phyloP scores from a whole-genome alignment of 2,888 invertebrate genomes.

The Drosophila mercatorum region DNA sequence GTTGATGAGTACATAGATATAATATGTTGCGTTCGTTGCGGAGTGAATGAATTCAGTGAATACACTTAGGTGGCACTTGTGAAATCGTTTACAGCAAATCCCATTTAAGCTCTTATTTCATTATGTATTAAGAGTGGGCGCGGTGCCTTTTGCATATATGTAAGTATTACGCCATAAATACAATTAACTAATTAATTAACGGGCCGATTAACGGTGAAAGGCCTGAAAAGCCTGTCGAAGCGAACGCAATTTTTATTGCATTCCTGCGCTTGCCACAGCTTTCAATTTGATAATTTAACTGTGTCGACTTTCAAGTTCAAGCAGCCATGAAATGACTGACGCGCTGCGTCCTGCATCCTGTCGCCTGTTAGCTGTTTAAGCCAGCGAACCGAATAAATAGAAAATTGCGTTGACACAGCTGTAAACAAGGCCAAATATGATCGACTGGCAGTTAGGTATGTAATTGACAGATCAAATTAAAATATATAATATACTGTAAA shows the following conservation, averaged over 20 bases:
- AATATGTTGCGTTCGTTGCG: background rate
- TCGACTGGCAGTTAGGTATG: background rate
- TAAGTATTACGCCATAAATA: slow-evolving; percentile 50
- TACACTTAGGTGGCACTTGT: slow-evolving; percentile 34
- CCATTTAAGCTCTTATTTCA: slow-evolving; percentile 62
- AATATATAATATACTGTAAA: too few relatives aligned
- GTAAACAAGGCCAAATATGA: slow-evolving; percentile 4
- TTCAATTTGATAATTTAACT: slow-evolving; percentile 64
- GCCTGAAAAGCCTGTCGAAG: slow-evolving; percentile 11
- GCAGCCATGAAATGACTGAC: slow-evolving; percentile 66
- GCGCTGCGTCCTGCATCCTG: slow-evolving; percentile 20
- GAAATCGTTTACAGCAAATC: slow-evolving; percentile 40
- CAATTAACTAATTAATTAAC: slow-evolving; percentile 75
- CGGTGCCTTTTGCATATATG: slow-evolving; percentile 30
- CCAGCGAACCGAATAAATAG: slow-evolving; percentile 37
- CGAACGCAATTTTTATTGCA: slow-evolving; percentile 64
- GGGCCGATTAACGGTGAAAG: slow-evolving; percentile 52
- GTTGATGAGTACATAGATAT: background rate
- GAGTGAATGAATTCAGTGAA: slow-evolving; percentile 24
- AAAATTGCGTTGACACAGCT: slow-evolving; percentile 44
- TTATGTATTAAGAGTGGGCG: slow-evolving; percentile 58
- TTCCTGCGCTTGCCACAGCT: slow-evolving; percentile 45
- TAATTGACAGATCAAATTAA: background rate
- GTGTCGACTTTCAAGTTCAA: slow-evolving; percentile 67
- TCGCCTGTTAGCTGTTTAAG: slow-evolving; percentile 2